Conservation (phyloP, 2,797 vertebrate species). For the Micropoecilia bifurca region DNA sequence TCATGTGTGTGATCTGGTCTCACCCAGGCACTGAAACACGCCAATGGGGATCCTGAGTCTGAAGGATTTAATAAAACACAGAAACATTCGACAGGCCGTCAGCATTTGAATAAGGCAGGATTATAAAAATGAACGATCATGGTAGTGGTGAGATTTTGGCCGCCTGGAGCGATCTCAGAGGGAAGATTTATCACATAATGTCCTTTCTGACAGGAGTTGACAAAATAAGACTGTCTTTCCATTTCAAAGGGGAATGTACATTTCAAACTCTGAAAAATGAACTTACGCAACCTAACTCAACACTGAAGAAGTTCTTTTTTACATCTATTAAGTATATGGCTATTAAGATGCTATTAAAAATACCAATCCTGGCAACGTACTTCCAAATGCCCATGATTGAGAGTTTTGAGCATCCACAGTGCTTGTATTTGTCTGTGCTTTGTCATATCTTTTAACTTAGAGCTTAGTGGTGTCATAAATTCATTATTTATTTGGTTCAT, state of each 20-base stretch:
- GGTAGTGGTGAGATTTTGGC: slow-evolving; percentile 40
- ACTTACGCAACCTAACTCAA: background rate
- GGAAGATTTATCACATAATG: slow-evolving; percentile 43
- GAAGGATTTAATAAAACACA: slow-evolving; percentile 62
- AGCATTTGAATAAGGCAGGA: slow-evolving; percentile 60
- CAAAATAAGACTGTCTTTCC: slow-evolving; percentile 32
- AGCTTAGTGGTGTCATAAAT: background rate
- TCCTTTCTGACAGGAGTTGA: slow-evolving; percentile 39
- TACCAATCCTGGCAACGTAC: background rate
- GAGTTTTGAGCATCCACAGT: background rate
- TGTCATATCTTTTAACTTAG: background rate
- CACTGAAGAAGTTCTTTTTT: slow-evolving; percentile 6
- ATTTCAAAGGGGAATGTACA: slow-evolving; percentile 24
- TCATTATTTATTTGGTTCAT: no score
- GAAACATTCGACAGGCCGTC: slow-evolving; percentile 57
- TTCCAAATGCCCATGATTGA: background rate
- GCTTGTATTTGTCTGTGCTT: background rate
- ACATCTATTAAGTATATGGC: background rate
- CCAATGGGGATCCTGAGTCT: slow-evolving; percentile 46
- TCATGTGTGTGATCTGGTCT: slow-evolving; percentile 25
- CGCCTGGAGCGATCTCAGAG: slow-evolving; percentile 47
- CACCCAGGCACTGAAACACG: slow-evolving; percentile 34
- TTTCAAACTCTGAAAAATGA: slow-evolving; percentile 9
- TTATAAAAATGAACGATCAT: slow-evolving; percentile 54
- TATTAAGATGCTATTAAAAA: background rate